Evolutionary conservation across 2,797 vertebrate genomes (phyloP).

Genomic region (Coregonus sp.): DNA sequence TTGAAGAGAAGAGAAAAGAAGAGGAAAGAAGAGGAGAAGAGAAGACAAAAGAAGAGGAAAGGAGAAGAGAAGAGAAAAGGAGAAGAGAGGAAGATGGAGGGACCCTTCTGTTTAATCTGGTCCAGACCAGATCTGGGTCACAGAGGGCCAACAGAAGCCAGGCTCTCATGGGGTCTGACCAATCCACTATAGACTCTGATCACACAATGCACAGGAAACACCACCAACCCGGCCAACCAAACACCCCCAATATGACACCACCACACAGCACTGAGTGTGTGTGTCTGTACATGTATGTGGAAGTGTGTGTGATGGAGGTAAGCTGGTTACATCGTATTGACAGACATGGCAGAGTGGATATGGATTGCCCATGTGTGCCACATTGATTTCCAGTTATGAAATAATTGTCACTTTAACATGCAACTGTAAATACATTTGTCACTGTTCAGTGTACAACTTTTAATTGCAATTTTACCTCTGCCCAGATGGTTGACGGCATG

Average conservation of each 20-base stretch:
- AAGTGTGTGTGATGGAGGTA: constrained; percentile 1
- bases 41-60: background rate
- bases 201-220: constrained; percentile 13
- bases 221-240: background rate
- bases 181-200: background rate
- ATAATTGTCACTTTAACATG: constrained; percentile 37
- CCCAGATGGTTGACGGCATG: background rate
- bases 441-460: constrained; percentile 26
- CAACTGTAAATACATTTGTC: constrained; percentile 29
- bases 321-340: too few relatives aligned
- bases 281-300: constrained; percentile 23
- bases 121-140: constrained; percentile 49
- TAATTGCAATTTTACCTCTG: too few relatives aligned
- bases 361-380: constrained; percentile 37
- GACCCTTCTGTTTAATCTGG: constrained; percentile 42
- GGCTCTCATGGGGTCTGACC: constrained; percentile 27
- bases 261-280: background rate
- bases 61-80: background rate
- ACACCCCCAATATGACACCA: background rate
- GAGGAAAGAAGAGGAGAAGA: background rate
- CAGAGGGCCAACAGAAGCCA: constrained; percentile 31
- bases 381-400: constrained; percentile 63
- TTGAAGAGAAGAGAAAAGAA: background rate
- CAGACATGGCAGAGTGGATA: background rate
- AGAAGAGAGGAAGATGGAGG: background rate